A percentile compares a stretch with the other conserved stretches of the same genome.
Evolutionary conservation across 2,113 vertebrate species (phyloP).

Genomic region (Phylloscopus trochilus): DNA sequence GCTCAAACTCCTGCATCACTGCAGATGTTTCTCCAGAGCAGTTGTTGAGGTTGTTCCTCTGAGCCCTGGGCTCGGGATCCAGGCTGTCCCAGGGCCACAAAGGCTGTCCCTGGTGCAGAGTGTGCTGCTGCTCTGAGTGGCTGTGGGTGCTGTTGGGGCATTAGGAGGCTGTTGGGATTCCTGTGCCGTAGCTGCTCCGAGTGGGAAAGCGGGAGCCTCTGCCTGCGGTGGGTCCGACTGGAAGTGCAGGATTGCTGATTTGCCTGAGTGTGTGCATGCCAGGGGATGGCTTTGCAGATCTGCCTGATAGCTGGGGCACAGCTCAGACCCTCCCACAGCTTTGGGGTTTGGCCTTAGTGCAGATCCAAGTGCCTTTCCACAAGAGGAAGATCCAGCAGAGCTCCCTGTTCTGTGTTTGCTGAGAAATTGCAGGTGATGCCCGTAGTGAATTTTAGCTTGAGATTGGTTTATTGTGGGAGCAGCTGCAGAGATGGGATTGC

Average conservation of each 20-base stretch:
- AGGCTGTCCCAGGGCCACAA: too few relatives aligned
- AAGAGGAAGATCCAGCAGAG: not conserved
- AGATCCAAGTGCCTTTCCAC: not conserved
- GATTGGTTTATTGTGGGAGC: not conserved
- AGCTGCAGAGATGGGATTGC: not conserved
- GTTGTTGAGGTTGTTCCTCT: not conserved
- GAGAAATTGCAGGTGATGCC: not conserved
- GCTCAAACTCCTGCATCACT: not conserved
- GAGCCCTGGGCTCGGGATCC: not conserved
- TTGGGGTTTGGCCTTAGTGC: not conserved
- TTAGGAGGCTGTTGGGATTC: accelerated
- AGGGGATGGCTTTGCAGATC: not conserved
- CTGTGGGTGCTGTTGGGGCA: accelerated
- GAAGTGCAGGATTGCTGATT: not conserved
- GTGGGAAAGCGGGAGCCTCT: not conserved
- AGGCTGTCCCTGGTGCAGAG: not conserved
- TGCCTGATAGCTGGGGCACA: not conserved
- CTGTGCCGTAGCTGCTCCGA: not conserved
- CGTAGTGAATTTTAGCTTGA: not conserved
- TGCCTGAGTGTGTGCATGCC: not conserved
- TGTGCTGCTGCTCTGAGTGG: accelerated
- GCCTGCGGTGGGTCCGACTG: not conserved
- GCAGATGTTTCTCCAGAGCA: not conserved
- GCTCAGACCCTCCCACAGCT: not conserved
- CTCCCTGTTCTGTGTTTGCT: not conserved